A percentile compares a stretch with the other conserved stretches of the same genome.
Evolutionary conservation across 2,797 vertebrate genomes (phyloP).

Genomic region (Rhabdomys pumilio): DNA sequence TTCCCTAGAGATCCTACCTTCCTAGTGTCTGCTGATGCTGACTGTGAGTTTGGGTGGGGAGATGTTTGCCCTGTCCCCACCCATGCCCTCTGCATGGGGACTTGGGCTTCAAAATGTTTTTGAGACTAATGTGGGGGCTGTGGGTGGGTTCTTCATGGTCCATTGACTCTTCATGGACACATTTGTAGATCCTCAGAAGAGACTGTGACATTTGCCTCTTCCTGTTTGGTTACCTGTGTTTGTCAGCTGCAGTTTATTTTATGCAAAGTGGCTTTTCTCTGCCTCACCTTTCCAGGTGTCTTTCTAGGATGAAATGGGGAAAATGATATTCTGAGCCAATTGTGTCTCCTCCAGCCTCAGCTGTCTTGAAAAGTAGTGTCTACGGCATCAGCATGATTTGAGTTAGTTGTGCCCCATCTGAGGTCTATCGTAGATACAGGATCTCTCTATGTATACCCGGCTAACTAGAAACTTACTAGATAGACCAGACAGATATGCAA

Average conservation of each 20-base stretch:
- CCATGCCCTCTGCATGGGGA: background rate
- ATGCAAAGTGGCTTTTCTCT: constrained; percentile 89
- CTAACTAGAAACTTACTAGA: background rate
- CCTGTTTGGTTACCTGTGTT: constrained; percentile 84
- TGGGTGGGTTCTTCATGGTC: background rate
- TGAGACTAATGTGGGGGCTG: background rate
- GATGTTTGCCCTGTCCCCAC: background rate
- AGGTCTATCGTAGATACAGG: background rate
- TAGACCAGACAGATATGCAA: background rate
- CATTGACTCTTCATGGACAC: constrained; percentile 8
- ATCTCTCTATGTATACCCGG: background rate
- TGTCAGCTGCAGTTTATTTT: constrained; percentile 89
- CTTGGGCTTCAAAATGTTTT: background rate
- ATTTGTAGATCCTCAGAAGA: constrained; percentile 82
- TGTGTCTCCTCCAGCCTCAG: background rate
- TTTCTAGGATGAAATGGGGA: background rate
- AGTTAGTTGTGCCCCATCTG: too few relatives aligned
- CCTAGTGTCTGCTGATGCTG: rapidly evolving
- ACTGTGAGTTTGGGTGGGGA: background rate
- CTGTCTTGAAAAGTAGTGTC: background rate
- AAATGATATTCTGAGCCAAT: background rate
- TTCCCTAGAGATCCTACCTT: too few relatives aligned
- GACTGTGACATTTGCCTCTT: constrained; percentile 87
- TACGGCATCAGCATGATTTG: rapidly evolving
- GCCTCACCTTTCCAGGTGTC: constrained; percentile 75